Evolutionary conservation across 2,797 vertebrate genomes (phyloP).

Genomic region (Microctenopoma lineatum): DNA sequence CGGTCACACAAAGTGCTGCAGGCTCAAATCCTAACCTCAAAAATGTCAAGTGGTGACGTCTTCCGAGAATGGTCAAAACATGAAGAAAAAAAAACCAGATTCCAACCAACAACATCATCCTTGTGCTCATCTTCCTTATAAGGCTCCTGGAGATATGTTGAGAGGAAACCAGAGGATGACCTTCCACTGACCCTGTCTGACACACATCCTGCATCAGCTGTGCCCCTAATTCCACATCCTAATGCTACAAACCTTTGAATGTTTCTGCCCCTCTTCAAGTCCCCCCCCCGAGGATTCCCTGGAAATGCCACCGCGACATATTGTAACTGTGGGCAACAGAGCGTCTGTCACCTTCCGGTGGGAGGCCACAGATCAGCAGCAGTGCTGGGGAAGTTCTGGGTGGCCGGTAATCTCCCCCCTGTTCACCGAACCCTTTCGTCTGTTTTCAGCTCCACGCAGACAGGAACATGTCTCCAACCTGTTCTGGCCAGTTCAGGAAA

Average conservation of each 20-base stretch:
- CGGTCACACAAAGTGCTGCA: constrained; percentile 39
- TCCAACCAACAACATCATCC: constrained; percentile 31
- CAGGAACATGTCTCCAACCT: background rate
- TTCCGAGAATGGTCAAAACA: constrained; percentile 74
- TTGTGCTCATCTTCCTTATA: constrained; percentile 68
- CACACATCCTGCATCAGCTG: constrained; percentile 54
- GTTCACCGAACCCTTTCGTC: constrained; percentile 43
- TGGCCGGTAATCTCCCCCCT: constrained; percentile 47
- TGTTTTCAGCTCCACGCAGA: constrained; percentile 14
- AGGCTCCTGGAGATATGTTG: constrained; percentile 49
- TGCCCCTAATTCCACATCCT: constrained; percentile 35
- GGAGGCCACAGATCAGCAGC: constrained; percentile 44
- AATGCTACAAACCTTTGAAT: constrained; percentile 38
- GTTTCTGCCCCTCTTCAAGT: constrained; percentile 46
- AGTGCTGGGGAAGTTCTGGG: constrained; percentile 49
- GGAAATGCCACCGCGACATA: constrained; percentile 77
- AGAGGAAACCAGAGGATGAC: constrained; percentile 54
- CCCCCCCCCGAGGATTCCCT: constrained; percentile 74
- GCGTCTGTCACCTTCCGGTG: constrained; percentile 71
- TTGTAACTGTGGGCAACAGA: constrained; percentile 66
- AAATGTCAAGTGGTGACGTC: constrained; percentile 36
- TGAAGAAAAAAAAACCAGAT: constrained; percentile 35
- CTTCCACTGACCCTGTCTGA: constrained; percentile 49
- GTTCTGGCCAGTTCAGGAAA: constrained; percentile 24
- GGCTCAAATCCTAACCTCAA: constrained; percentile 10